Base-by-base conservation (phyloP, 1,140 invertebrate genomes). In the Drosophila setifemur region DNA sequence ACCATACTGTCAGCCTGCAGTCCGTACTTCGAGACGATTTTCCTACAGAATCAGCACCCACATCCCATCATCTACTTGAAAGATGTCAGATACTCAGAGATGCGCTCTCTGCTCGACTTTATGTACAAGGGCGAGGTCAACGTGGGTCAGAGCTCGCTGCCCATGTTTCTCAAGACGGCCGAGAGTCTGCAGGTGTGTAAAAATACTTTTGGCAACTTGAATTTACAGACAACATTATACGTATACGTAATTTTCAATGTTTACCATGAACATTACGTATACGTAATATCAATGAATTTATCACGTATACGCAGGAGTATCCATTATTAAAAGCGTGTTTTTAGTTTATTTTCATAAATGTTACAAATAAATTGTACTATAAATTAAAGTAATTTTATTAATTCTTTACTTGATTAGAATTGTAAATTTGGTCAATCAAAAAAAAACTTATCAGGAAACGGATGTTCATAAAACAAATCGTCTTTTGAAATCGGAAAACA, bases 71-170 rank as follows among this genome's bases (percentile, higher is more conserved):
- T 98, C 91, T 96, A 96, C 91, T 93, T 97, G 85, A 96, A 96
- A 93, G 96, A 97, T 94, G 95, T 97, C 81, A 93, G 95, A 91
- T 95, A 95, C 89, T 94, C 93, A 78, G 96, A 97, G 92, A 96
- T 97, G 93, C 96, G 95, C 91, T 96, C 96, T 37, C 92, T 97
- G 78, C 92, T 97, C 82, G 95, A 96, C 91, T 97, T 96, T 91
- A 97, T 97, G 96, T 97, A 97, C 92, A 96, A 96, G 92, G 96
- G 96, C 76, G 95, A 97, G 92, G 95, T 97, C 70, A 96, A 96
- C 92, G 95, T 97, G 88, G 95, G 94, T 81, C 96, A 96, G 92
- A 95, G 96, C 92, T 93, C 96, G 91, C 91, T 97, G 91, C 94
- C 95, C 63, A 95, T 95, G 92, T 96, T 98, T 92, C 93, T 97